Evolutionary conservation across 2,888 invertebrate genomes (phyloP).

Genomic region (Acanthoscelides obtectus): DNA sequence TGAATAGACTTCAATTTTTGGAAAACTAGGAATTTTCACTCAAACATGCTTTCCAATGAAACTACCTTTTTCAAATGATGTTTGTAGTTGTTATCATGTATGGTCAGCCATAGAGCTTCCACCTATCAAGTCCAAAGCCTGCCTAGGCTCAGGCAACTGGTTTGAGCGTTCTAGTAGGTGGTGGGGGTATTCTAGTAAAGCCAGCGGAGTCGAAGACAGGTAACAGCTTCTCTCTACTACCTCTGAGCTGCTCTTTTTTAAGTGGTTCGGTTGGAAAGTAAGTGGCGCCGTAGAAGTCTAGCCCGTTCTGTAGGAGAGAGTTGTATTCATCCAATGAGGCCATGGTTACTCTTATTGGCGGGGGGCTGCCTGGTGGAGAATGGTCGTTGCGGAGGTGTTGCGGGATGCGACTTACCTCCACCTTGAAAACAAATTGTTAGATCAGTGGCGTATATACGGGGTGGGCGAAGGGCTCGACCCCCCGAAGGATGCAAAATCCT

Average conservation of each 20-base stretch:
- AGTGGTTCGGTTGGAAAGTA: slow-evolving; percentile 78
- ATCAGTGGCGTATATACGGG: not conserved
- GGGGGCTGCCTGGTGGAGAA: slow-evolving; percentile 56
- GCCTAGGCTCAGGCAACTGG: slow-evolving; percentile 21
- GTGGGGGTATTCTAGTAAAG: slow-evolving; percentile 78
- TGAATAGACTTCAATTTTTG: no score
- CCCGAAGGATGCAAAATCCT: no score
- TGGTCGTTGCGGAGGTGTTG: slow-evolving; percentile 50
- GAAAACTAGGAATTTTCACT: no score
- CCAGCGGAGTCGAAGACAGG: slow-evolving; percentile 83
- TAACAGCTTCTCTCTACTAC: slow-evolving; percentile 51
- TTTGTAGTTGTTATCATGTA: no score
- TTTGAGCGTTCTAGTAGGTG: slow-evolving; percentile 63
- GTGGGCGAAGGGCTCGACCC: no score
- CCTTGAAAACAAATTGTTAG: slow-evolving; percentile 30
- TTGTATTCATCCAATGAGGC: slow-evolving; percentile 74
- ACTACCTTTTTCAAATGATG: no score
- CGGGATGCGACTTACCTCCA: slow-evolving; percentile 65
- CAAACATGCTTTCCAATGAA: no score
- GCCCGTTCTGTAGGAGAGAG: slow-evolving; percentile 73
- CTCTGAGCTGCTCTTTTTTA: slow-evolving; percentile 56
- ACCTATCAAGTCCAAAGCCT: slow-evolving; percentile 24
- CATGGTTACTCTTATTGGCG: slow-evolving; percentile 68
- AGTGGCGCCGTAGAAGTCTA: slow-evolving; percentile 84
- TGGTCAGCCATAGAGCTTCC: slow-evolving; percentile 5